A percentile compares a stretch with the other conserved stretches of the same genome.
Conservation (phyloP, 1,140 invertebrate species). For the Dendroctonus valens region DNA sequence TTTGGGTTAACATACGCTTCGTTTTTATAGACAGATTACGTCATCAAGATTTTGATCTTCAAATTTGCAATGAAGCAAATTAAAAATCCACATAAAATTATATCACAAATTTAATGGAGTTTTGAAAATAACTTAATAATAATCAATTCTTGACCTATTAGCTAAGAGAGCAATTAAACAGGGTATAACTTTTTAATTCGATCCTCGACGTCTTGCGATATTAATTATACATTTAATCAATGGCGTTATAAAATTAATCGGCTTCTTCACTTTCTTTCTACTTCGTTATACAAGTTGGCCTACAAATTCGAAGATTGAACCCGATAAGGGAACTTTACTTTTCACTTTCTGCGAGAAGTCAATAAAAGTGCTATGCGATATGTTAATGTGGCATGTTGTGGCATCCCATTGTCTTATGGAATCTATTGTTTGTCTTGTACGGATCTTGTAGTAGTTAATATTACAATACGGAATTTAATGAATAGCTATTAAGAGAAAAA, state of each 20-base stretch:
- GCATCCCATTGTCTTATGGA: constrained; percentile 11
- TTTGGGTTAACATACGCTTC: too few species aligned
- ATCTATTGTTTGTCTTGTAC: constrained; percentile 9
- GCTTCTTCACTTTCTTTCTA: constrained; percentile 8
- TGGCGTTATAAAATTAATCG: neutral
- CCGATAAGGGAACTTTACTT: constrained; percentile 9
- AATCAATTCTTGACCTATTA: too few species aligned
- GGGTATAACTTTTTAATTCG: neutral
- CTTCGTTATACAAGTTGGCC: constrained; percentile 10
- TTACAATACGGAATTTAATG: neutral
- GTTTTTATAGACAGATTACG: too few species aligned
- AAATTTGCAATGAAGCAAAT: too few species aligned
- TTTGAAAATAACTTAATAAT: neutral
- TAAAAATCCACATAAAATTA: neutral
- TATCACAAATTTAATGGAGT: neutral
- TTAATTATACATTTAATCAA: neutral
- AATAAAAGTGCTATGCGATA: constrained; percentile 5
- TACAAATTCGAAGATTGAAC: constrained; percentile 7
- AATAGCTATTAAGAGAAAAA: neutral
- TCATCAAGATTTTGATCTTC: too few species aligned
- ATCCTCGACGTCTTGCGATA: neutral
- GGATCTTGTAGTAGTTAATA: constrained; percentile 6
- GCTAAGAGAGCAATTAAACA: too few species aligned
- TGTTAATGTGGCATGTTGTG: neutral
- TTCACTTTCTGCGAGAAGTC: constrained; percentile 6